Base-by-base conservation (phyloP, 2,888 invertebrate species). In the Elgonia sp. region DNA sequence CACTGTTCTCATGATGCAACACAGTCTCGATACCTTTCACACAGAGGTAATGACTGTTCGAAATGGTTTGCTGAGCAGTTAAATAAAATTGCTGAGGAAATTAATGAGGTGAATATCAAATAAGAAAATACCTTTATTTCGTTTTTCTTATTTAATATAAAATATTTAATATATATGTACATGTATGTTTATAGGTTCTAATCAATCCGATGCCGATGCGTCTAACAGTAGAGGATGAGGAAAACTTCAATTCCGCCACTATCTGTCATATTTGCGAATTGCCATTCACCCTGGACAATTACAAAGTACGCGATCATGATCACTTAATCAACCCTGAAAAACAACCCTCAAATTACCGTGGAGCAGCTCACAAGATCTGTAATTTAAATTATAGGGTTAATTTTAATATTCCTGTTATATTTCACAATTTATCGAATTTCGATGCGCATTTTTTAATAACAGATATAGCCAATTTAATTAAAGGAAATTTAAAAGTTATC, bases 391-490 rank as follows among this genome's bases (percentile, higher is more conserved):
- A 53, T 50, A 50, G 16, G 14, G 16, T 50, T 50, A 50, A 16
- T 50, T 12, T 14, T 50, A 50, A 40, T n/a, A 63, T 63, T 63
- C 63, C 63, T 18, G 9, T 63, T 7, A 18, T 63, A 18, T 63
- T 63, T 63, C 63, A 63, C n/a, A 63, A 63, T 37, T 63, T 63
- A 7, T 40, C 39, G 16, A 90, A 90, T 10, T 90, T 90, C 84
- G 89, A 91, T 65, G 57, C 86, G n/a, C 62, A 76, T 42, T 76
- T 75, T 50, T 16, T 83, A n/a, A 83, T 76, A 40, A 57, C 39
- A 46, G 80, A 73, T 20, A 14, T 77, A 42, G 0, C 16, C 60
- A 88, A 63, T 37, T 6, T 1, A 39, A 80, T 88, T 77, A 87
- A 87, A 10, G 91, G 91, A 4, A 20, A 80, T 21, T n/a, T n/a